Percentiles rank a stretch among this genome's conserved stretches.
These are phyloP conservation scores for Corynorhinus townsendii DNA, from an alignment of 2,113 vertebrate genomes.

Conservation along the genomic window DNA sequence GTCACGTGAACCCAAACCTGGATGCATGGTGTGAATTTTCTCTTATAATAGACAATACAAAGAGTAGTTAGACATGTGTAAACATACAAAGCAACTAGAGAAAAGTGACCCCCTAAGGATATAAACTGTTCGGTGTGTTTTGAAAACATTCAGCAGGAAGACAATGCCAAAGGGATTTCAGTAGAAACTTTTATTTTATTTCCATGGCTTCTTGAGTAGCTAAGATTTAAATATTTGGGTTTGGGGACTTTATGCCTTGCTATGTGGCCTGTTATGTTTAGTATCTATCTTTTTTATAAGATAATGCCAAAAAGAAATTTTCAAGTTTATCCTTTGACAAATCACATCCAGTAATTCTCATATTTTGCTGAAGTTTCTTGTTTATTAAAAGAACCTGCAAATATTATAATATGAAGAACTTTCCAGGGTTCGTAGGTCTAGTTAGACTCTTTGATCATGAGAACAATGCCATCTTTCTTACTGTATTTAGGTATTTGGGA, in stretches of 20 bases:
- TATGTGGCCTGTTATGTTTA: neutral
- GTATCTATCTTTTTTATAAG: constrained; percentile 42
- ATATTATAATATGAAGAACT: constrained; percentile 11
- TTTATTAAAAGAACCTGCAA: neutral
- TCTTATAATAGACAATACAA: constrained; percentile 26
- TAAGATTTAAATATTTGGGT: constrained; percentile 59
- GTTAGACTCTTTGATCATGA: constrained; percentile 2
- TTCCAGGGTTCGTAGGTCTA: neutral
- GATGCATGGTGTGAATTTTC: neutral
- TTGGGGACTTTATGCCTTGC: constrained; percentile 19
- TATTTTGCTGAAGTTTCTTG: neutral
- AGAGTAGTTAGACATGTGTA: constrained; percentile 36
- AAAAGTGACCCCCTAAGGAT: constrained; percentile 31
- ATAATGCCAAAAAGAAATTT: neutral
- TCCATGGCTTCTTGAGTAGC: constrained; percentile 54
- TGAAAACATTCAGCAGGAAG: constrained; percentile 54
- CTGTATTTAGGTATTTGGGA: neutral
- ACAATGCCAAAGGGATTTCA: constrained; percentile 44
- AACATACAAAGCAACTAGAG: constrained; percentile 44
- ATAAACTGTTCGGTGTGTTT: constrained; percentile 23
- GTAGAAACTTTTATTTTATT: constrained; percentile 47
- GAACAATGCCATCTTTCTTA: constrained; percentile 53
- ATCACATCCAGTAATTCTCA: neutral
- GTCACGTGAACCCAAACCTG: neutral
- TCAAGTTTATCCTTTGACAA: neutral